Evolutionary conservation across 2,797 vertebrate genomes (phyloP), one percentile per base, ranked within the genome.

Genomic region (Furcifer pardalis): DNA sequence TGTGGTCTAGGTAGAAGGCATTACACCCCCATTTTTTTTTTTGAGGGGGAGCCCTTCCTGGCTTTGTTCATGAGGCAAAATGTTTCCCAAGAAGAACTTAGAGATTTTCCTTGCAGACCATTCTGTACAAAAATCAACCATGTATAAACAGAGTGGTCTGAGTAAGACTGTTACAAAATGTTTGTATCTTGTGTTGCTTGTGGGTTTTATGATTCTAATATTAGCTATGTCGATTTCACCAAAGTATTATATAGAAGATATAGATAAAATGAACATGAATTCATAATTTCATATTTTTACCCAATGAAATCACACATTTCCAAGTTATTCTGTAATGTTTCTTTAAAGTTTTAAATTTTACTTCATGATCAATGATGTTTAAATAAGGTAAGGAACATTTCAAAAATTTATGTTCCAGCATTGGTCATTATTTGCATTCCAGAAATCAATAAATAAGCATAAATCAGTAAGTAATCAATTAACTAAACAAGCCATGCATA

Each of bases 391-490:
- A 1, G 65, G 1, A 92, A 91, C 59, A 17, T 59, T 75, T 81
- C 21, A 56, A 56, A 56, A 71, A 56, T 3, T 19, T 27, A 9
- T 87, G 81, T 83, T 25, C 37, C 83, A 91, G 7, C 79, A 30
- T 60, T 91, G 85, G 80, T 82, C 86, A 92, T 88, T 76, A 91
- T 94, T 92, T 94, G 86, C 87, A 91, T 93, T 92, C 89, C 25
- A 66, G 37, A 81, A 90, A 68, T 82, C 84, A 76, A 87, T 89
- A 94, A 93, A 90, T 88, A 92, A 88, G 83, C 79, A 90, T 82
- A 90, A 91, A 93, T 91, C 80, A 82, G 82, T 76, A 87, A 91
- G 84, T 91, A 94, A 94, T 94, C 89, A 95, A 93, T 95, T 94
- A 96, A 86, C 80, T 87, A 89, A 93, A 85, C 44, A 90, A 92